A percentile compares a stretch with the other conserved stretches of the same genome.
phyloP scores from a whole-genome alignment of 2,113 vertebrate genomes.

The Dromaius novaehollandiae region DNA sequence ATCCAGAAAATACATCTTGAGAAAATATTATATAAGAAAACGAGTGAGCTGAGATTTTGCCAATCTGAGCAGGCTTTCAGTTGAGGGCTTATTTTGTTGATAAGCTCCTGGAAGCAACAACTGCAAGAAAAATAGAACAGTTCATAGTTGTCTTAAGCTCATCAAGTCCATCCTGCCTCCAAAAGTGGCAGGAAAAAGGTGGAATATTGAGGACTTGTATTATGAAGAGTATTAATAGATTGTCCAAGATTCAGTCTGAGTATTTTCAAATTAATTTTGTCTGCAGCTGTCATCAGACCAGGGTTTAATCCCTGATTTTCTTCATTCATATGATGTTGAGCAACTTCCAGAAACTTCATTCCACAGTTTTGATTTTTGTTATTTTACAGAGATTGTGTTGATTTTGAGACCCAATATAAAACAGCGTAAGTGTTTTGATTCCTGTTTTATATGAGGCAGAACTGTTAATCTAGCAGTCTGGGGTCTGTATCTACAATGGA shows the following conservation, averaged over 20 bases:
- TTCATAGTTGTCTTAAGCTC: background rate
- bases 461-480: fast-evolving
- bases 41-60: constrained; percentile 17
- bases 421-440: background rate
- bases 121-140: background rate
- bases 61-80: background rate
- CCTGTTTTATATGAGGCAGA: background rate
- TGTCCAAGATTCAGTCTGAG: background rate
- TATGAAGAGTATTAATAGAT: background rate
- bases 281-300: background rate
- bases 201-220: background rate
- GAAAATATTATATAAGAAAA: background rate
- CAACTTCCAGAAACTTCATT: background rate
- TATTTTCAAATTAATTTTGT: background rate
- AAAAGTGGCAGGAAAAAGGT: background rate
- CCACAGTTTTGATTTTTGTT: fast-evolving
- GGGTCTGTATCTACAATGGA: fast-evolving
- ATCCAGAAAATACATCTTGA: constrained; percentile 26
- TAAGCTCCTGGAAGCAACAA: constrained; percentile 30
- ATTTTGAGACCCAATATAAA: background rate
- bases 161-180: background rate
- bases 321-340: background rate
- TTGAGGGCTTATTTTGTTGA: background rate
- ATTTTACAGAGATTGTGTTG: background rate
- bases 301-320: background rate